These are phyloP conservation scores for Brachionus rotundiformis DNA, from an alignment of 1,140 invertebrate genomes.

Conservation along the genomic window DNA sequence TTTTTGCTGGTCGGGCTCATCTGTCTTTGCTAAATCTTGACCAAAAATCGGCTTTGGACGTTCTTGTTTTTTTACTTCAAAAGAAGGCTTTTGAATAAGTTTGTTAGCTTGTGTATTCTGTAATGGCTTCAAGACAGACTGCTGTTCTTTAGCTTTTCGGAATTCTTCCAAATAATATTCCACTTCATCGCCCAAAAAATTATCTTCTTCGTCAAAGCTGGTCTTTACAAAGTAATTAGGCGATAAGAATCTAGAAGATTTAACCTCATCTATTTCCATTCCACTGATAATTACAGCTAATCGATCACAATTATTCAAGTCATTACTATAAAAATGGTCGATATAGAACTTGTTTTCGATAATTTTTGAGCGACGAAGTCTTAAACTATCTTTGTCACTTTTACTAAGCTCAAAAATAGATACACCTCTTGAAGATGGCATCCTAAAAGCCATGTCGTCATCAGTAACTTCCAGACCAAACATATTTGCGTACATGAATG, in stretches of 20 bases:
- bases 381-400: not conserved
- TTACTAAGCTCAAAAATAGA: not conserved
- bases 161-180: not conserved
- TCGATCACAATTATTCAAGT: slow-evolving; percentile 17
- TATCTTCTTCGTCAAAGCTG: slow-evolving; percentile 25
- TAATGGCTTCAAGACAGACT: slow-evolving; percentile 9
- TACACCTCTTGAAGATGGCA: not conserved
- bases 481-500: not conserved
- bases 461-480: slow-evolving; percentile 13
- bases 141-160: not conserved
- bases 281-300: slow-evolving; percentile 9
- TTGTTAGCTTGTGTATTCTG: not conserved
- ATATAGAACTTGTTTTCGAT: slow-evolving; percentile 27
- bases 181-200: slow-evolving; percentile 16
- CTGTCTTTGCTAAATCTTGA: not conserved
- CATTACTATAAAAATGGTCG: slow-evolving; percentile 9
- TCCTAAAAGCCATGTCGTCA: not conserved
- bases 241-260: not conserved
- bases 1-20: not conserved
- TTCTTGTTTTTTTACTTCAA: not conserved
- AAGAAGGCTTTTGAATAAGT: not conserved
- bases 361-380: slow-evolving; percentile 19
- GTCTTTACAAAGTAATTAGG: not conserved
- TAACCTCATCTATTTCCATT: not conserved
- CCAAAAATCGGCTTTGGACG: not conserved